A percentile compares a stretch with the other conserved stretches of the same genome.
phyloP scores from a whole-genome alignment of 2,113 vertebrate species.

The Tenrec ecaudatus region DNA sequence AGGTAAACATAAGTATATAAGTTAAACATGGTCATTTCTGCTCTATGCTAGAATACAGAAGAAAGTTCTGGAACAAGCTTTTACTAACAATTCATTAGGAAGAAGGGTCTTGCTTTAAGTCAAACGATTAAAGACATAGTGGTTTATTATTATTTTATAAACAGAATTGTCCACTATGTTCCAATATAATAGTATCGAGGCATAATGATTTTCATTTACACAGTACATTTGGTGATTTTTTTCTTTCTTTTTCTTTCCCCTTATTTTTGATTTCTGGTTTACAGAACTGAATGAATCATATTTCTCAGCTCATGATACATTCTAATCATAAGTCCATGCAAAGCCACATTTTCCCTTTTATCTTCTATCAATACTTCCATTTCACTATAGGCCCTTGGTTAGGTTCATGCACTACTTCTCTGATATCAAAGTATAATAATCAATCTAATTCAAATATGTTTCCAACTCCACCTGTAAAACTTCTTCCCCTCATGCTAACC shows the following conservation, averaged over 20 bases:
- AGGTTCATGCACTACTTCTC: not conserved
- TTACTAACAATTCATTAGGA: conserved; percentile 36
- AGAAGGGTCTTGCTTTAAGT: not conserved
- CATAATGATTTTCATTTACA: conserved; percentile 32
- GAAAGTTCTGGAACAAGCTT: not conserved
- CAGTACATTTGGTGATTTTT: not conserved
- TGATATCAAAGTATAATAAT: not conserved
- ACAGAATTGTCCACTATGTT: not conserved
- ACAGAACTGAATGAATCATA: conserved; percentile 3
- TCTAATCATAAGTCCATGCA: not conserved
- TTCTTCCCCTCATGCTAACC: not conserved
- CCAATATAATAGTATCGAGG: not conserved
- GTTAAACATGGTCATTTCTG: too few relatives aligned
- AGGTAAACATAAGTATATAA: not conserved
- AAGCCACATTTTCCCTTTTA: not conserved
- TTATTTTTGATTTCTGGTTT: not conserved
- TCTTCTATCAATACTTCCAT: not conserved
- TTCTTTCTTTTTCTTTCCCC: not conserved
- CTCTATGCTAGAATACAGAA: not conserved
- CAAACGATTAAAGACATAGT: not conserved
- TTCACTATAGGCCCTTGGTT: not conserved
- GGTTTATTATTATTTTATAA: conserved; percentile 27
- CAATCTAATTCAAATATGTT: not conserved
- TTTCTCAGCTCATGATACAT: not conserved
- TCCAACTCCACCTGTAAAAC: not conserved